A percentile compares a stretch with the other conserved stretches of the same genome.
Conservation (phyloP, 2,797 vertebrate species). For the Eulemur albifrons region DNA sequence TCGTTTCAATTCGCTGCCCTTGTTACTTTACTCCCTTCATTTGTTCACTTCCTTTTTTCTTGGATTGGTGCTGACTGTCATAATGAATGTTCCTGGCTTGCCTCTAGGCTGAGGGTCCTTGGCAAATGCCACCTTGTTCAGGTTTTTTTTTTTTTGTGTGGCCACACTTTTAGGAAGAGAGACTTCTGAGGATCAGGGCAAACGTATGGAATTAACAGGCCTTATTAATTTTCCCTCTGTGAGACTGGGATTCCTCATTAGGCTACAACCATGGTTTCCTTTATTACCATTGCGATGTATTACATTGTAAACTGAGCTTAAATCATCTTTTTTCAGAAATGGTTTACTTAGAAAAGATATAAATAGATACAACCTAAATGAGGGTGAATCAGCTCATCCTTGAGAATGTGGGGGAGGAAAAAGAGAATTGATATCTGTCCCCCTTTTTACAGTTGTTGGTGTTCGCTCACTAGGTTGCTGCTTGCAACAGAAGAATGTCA, state of each 20-base stretch:
- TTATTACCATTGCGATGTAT: neutral
- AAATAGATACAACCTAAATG: conserved; percentile 59
- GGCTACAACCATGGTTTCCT: neutral
- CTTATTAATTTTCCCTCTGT: neutral
- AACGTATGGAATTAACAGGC: neutral
- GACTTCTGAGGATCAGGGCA: neutral
- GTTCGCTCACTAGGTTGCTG: conserved; percentile 53
- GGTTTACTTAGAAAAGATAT: conserved; percentile 61
- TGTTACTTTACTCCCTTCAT: neutral
- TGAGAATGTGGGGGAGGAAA: conserved; percentile 38
- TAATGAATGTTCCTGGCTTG: neutral
- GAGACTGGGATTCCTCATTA: conserved; percentile 21
- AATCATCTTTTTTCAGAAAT: conserved; percentile 25
- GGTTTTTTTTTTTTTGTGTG: neutral
- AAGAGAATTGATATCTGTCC: neutral
- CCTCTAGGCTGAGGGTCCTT: neutral
- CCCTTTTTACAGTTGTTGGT: neutral
- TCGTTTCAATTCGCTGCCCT: neutral
- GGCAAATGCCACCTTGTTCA: neutral
- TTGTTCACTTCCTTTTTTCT: neutral
- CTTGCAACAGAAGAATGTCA: conserved; percentile 58
- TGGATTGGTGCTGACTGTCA: neutral
- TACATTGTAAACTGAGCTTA: conserved; percentile 66
- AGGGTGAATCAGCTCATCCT: conserved; percentile 59
- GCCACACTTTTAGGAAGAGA: neutral